Percentiles rank a stretch among this genome's conserved stretches.
Evolutionary conservation across 2,888 invertebrate genomes (phyloP).

Genomic region (Melanostoma scalare): DNA sequence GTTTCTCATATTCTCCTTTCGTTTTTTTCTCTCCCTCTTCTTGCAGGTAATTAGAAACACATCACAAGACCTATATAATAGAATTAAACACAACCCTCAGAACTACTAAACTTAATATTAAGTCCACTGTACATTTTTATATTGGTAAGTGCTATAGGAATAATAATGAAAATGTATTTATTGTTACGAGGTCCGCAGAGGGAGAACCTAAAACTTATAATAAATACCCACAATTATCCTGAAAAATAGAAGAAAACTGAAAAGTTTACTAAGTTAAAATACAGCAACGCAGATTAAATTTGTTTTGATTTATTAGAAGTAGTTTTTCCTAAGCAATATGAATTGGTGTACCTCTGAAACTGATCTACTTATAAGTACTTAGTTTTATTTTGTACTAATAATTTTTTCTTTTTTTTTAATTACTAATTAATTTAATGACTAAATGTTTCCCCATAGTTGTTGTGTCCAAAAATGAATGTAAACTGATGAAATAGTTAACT

Average conservation of each 20-base stretch:
- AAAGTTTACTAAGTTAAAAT: conserved; percentile 7
- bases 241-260: neutral
- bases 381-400: no score
- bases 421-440: conserved; percentile 48
- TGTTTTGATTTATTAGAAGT: no score
- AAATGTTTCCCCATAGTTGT: conserved; percentile 60
- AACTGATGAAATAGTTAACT: conserved; percentile 56
- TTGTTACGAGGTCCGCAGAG: conserved; percentile 16
- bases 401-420: conserved; percentile 36
- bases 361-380: conserved; percentile 44
- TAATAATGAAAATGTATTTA: conserved; percentile 29
- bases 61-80: conserved; percentile 62
- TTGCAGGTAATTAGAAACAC: conserved; percentile 65
- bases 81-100: conserved; percentile 29
- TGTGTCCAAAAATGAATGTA: conserved; percentile 64
- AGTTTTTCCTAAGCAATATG: neutral
- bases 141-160: conserved; percentile 42
- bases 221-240: neutral
- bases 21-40: neutral
- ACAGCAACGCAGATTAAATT: no score
- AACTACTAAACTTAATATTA: conserved; percentile 51
- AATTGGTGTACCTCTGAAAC: conserved; percentile 55
- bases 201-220: neutral
- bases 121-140: conserved; percentile 49
- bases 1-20: neutral